These are phyloP conservation scores for Griposia aprilina DNA, from an alignment of 2,888 invertebrate species.

Conservation along the genomic window DNA sequence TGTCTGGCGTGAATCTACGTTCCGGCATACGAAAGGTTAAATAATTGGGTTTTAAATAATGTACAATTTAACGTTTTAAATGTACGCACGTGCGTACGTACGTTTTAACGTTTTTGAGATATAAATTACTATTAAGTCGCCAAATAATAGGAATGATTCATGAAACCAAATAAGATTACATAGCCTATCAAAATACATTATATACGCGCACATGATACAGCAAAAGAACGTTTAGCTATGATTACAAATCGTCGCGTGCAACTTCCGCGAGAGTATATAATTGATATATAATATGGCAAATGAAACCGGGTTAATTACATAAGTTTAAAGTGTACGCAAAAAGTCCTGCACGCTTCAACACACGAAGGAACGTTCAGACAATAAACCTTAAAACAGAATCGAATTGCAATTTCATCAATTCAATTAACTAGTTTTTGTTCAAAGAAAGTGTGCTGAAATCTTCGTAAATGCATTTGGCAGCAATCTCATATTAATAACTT, in stretches of 20 bases:
- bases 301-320: constrained; percentile 80
- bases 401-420: constrained; percentile 48
- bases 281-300: constrained; percentile 76
- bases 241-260: constrained; percentile 59
- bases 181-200: constrained; percentile 17
- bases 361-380: constrained; percentile 33
- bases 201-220: constrained; percentile 16
- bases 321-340: constrained; percentile 68
- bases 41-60: too few species aligned
- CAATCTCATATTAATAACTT: constrained; percentile 43
- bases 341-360: constrained; percentile 62
- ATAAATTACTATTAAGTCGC: not conserved
- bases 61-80: too few species aligned
- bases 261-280: constrained; percentile 73
- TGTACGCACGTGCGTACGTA: too few species aligned
- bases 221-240: constrained; percentile 60
- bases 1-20: too few species aligned
- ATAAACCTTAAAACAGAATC: constrained; percentile 37
- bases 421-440: constrained; percentile 55
- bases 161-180: constrained; percentile 24
- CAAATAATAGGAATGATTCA: not conserved
- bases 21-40: too few species aligned
- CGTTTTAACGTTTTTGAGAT: too few species aligned
- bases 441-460: constrained; percentile 56
- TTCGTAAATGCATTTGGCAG: constrained; percentile 25